phyloP scores from a whole-genome alignment of 1,140 invertebrate species.

The Papilio dardanus region DNA sequence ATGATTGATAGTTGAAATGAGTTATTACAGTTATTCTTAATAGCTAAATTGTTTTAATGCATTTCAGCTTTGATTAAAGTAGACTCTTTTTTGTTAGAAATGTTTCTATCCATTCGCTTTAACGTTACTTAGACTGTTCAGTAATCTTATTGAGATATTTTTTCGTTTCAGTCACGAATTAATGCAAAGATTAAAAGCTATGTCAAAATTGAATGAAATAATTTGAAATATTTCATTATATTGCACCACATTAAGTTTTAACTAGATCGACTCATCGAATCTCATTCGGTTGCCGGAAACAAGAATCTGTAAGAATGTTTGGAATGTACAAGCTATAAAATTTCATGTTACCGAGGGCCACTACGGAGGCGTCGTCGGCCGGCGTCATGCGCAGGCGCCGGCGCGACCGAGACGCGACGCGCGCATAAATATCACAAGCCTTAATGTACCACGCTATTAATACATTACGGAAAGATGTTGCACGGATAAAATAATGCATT shows the following conservation, averaged over 20 bases:
- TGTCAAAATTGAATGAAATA: not conserved
- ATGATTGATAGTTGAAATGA: constrained; percentile 32
- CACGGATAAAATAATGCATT: constrained; percentile 7
- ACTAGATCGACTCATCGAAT: constrained; percentile 33
- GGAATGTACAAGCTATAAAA: constrained; percentile 72
- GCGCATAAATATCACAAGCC: constrained; percentile 56
- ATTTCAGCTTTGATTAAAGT: not conserved
- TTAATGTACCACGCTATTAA: constrained; percentile 50
- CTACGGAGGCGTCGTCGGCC: constrained; percentile 49
- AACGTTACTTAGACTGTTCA: not conserved
- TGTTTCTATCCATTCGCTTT: not conserved
- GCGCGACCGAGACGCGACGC: constrained; percentile 46
- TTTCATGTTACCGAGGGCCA: constrained; percentile 59
- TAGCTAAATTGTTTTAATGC: not conserved
- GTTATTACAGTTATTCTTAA: constrained; percentile 21
- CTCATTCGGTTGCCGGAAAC: constrained; percentile 51
- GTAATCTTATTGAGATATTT: not conserved
- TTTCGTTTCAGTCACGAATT: not conserved
- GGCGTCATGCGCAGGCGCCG: constrained; percentile 62
- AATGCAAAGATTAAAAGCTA: not conserved
- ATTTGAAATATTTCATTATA: not conserved
- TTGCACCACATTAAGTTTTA: constrained; percentile 15
- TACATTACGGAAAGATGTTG: not conserved
- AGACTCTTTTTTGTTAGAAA: not conserved
- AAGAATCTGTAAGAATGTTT: constrained; percentile 65